Evolutionary conservation across 1,140 invertebrate genomes (phyloP).

Genomic region (Chironomus striatipennis): DNA sequence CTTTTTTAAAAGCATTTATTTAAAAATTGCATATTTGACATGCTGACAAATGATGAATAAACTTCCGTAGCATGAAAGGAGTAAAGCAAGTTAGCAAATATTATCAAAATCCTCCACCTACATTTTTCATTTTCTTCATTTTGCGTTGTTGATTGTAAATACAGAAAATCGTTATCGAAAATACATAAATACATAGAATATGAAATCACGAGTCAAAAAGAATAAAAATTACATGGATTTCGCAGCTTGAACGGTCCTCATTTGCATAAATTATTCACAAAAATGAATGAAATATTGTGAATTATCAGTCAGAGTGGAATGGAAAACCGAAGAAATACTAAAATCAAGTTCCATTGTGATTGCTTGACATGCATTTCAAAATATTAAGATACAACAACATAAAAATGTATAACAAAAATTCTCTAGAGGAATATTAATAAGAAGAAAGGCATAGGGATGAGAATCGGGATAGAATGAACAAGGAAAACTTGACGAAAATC

Average conservation of each 20-base stretch:
- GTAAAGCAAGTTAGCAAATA: too few relatives aligned
- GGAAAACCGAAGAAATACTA: neutral
- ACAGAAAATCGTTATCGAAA: neutral
- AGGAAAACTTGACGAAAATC: neutral
- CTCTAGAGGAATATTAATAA: constrained; percentile 7
- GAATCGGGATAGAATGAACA: neutral
- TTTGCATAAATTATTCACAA: constrained; percentile 10
- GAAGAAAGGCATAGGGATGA: neutral
- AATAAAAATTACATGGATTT: neutral
- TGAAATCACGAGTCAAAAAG: neutral
- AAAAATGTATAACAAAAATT: neutral
- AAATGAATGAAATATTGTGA: constrained; percentile 9
- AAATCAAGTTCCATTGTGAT: neutral
- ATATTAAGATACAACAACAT: neutral
- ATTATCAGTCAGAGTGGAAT: neutral
- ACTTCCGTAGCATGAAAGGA: too few relatives aligned
- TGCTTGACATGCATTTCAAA: neutral
- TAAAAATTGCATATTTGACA: too few relatives aligned
- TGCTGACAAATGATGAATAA: too few relatives aligned
- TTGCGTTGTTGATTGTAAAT: neutral
- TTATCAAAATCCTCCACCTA: neutral
- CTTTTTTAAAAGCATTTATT: too few relatives aligned
- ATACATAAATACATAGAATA: neutral
- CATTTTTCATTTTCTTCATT: neutral
- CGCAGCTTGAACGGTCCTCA: neutral